Conservation (phyloP, 2,113 vertebrate genomes). For the Chloropsis hardwickii region DNA sequence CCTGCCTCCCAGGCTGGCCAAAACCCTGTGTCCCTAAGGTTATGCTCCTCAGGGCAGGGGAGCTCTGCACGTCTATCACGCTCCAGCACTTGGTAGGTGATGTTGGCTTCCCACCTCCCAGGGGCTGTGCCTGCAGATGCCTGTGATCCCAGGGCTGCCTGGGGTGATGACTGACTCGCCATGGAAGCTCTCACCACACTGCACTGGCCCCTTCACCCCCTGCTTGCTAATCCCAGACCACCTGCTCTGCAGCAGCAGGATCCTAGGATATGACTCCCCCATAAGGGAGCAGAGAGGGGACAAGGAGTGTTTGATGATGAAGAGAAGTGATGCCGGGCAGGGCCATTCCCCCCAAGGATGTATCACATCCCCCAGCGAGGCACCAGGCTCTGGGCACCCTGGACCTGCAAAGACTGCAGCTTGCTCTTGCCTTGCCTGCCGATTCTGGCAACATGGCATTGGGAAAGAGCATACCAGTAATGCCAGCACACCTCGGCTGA, state of each 20-base stretch:
- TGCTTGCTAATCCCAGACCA: background rate
- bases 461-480: background rate
- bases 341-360: rapidly evolving
- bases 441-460: rapidly evolving
- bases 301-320: background rate
- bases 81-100: background rate
- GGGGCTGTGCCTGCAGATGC: background rate
- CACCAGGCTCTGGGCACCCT: background rate
- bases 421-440: rapidly evolving
- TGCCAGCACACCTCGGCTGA: background rate
- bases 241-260: background rate
- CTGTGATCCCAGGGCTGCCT: background rate
- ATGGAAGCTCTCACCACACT: rapidly evolving
- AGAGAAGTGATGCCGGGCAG: background rate
- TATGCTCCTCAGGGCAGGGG: background rate
- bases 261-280: background rate
- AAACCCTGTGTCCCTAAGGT: background rate
- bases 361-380: rapidly evolving
- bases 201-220: background rate
- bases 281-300: background rate
- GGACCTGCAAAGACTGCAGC: background rate
- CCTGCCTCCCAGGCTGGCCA: background rate
- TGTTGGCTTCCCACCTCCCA: background rate
- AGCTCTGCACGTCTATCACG: background rate
- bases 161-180: background rate